Evolutionary conservation across 2,113 vertebrate genomes (phyloP).

Genomic region (Machaerirhynchus nigripectus): DNA sequence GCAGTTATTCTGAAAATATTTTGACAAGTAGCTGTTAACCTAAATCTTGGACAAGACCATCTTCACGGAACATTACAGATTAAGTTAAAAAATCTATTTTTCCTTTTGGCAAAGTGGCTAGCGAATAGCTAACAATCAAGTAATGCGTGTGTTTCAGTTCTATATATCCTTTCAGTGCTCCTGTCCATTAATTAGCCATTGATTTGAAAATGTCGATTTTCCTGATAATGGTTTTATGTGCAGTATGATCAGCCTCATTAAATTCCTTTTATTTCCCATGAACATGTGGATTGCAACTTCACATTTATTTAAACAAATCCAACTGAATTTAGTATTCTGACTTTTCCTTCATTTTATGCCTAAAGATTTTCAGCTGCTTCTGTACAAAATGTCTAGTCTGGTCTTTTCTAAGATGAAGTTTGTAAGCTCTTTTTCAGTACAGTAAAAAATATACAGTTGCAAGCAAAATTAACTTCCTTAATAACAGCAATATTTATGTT

Average conservation of each 20-base stretch:
- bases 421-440: not conserved
- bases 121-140: not conserved
- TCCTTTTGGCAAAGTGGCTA: not conserved
- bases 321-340: not conserved
- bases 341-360: not conserved
- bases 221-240: slow-evolving; percentile 35
- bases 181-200: slow-evolving; percentile 29
- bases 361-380: slow-evolving; percentile 1
- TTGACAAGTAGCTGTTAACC: not conserved
- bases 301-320: slow-evolving; percentile 15
- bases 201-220: not conserved
- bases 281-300: not conserved
- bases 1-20: not conserved
- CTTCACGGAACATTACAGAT: not conserved
- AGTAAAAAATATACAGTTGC: not conserved
- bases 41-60: not conserved
- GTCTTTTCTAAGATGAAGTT: not conserved
- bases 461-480: not conserved
- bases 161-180: not conserved
- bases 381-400: not conserved
- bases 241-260: not conserved
- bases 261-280: slow-evolving; percentile 25
- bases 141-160: not conserved
- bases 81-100: slow-evolving; percentile 30
- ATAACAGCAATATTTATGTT: not conserved